Base-by-base conservation (phyloP, 2,797 vertebrate genomes). In the Dicrostonyx torquatus region DNA sequence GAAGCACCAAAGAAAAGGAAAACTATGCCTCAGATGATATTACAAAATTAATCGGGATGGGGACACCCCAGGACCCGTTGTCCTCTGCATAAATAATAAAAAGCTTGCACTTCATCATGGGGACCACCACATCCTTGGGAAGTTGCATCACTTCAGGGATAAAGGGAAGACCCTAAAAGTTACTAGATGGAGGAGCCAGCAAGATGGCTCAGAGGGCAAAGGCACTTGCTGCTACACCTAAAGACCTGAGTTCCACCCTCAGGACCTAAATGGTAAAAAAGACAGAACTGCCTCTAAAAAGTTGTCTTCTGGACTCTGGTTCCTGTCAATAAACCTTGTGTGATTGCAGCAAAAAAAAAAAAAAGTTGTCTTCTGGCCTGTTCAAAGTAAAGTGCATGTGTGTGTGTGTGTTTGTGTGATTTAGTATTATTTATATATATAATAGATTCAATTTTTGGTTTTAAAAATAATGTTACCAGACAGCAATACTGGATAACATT, bases 1-100 rank as follows among this genome's bases (percentile, higher is more conserved):
- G 31, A 43, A 48, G 12, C 70, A 92, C n/a, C 60, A 92, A 18
- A 73, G 55, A 58, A 93, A 94, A 87, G 26, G 84, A 89, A 68
- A 64, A 75, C 90, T 64, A 58, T 84, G 29, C 9, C 31, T 24
- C 26, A 45, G 31, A 95, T 13, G 31, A 79, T 53, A 83, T 89
- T 93, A 83, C 50, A 66, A 89, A 93, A 87, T 79, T 84, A 93
- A 82, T 62, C 53, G 62, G 64, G 6, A 64, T 58, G 37, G 29
- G 37, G 10, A 18, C 6, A 58, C 18, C 18, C 55, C 55, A 58
- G 55, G 13, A 6, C 66, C 34, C 7, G 0, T n/a, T 68, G n/a
- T 68, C 15, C 66, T 68, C 66, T n/a, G 34, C 34, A 68, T n/a
- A 68, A 68, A 68, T 68, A 68, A 18, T 18, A 72, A 92, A 87